A percentile compares a stretch with the other conserved stretches of the same genome.
phyloP scores from a whole-genome alignment of 2,888 invertebrate genomes.

The Cheilosia impressa region DNA sequence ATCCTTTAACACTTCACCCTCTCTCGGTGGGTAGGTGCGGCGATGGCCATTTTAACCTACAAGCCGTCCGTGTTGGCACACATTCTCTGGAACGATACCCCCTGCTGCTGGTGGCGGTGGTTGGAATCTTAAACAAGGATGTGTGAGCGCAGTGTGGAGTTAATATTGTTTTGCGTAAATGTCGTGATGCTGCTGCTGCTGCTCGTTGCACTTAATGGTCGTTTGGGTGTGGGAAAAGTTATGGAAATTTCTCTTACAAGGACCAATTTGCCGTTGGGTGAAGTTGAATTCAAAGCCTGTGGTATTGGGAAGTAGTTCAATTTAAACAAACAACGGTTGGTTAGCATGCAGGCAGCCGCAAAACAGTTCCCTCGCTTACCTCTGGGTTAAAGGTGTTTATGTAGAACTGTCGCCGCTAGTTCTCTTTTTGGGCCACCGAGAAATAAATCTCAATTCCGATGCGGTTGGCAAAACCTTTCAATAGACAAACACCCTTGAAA shows the following conservation, averaged over 20 bases:
- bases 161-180: slow-evolving; percentile 26
- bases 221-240: slow-evolving; percentile 36
- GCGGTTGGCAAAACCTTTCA: too few relatives aligned
- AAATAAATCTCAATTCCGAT: too few relatives aligned
- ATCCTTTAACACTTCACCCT: slow-evolving; percentile 55
- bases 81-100: background rate
- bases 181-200: background rate
- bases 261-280: slow-evolving; percentile 36
- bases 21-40: slow-evolving; percentile 2
- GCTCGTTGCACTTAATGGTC: slow-evolving; percentile 56
- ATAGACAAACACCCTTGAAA: too few relatives aligned
- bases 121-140: slow-evolving; percentile 3
- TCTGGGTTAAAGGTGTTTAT: too few relatives aligned
- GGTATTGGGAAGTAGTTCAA: background rate
- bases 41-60: slow-evolving; percentile 60
- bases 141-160: background rate
- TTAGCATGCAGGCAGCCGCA: too few relatives aligned
- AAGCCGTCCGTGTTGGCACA: slow-evolving; percentile 24
- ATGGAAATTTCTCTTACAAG: slow-evolving; percentile 40
- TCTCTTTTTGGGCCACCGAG: too few relatives aligned
- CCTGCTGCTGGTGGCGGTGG: slow-evolving; percentile 10
- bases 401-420: fast-evolving
- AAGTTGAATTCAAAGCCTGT: background rate
- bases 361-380: too few relatives aligned
- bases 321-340: background rate